Percentiles rank a stretch among this genome's conserved stretches.
Conservation (phyloP, 2,797 vertebrate species). For the Dermochelys coriacea region DNA sequence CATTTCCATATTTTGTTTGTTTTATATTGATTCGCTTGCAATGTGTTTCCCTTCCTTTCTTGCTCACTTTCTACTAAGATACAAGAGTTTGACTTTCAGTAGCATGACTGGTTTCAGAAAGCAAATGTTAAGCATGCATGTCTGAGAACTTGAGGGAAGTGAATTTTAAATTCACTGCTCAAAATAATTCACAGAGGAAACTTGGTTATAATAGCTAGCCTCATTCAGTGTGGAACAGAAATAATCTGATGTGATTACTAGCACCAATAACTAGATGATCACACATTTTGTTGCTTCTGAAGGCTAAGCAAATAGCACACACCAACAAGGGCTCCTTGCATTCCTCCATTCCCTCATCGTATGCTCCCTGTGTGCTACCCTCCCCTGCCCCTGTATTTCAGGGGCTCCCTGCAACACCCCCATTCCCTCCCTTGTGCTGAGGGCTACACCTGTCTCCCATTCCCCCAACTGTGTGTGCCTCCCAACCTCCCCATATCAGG, state of each 20-base stretch:
- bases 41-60: slow-evolving; percentile 6
- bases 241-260: not conserved
- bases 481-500: not conserved
- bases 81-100: not conserved
- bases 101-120: not conserved
- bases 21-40: not conserved
- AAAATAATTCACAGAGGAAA: not conserved
- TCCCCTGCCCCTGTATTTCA: accelerated
- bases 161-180: slow-evolving; percentile 18
- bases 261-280: not conserved
- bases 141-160: not conserved
- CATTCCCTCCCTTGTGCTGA: not conserved
- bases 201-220: not conserved
- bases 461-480: not conserved
- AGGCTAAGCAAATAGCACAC: not conserved
- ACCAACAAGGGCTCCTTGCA: accelerated
- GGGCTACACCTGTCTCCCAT: not conserved
- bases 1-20: slow-evolving; percentile 2
- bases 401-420: not conserved
- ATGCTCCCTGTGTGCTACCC: not conserved
- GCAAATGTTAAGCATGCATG: not conserved
- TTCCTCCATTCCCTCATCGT: not conserved
- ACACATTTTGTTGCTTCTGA: not conserved
- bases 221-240: not conserved
- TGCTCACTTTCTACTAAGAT: not conserved